These are phyloP conservation scores for Cantharis lateralis DNA, from an alignment of 2,888 invertebrate genomes.

Conservation along the genomic window DNA sequence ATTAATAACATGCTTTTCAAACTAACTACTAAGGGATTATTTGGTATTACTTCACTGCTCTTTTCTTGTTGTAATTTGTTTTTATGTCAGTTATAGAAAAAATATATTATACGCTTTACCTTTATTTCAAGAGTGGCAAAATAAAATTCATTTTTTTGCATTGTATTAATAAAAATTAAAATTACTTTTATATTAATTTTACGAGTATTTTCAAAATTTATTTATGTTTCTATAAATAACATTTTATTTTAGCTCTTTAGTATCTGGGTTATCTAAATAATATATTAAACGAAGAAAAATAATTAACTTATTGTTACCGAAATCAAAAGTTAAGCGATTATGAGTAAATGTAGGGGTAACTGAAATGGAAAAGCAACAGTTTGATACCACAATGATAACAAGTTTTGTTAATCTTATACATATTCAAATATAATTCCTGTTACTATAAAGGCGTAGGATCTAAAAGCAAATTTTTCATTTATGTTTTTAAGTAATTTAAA, in stretches of 20 bases:
- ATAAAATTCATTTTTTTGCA: background rate
- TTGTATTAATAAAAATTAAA: background rate
- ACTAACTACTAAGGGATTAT: slow-evolving; percentile 10
- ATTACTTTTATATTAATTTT: background rate
- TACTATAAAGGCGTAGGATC: background rate
- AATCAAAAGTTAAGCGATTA: background rate
- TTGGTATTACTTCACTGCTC: background rate
- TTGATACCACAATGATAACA: background rate
- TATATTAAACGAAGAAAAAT: background rate
- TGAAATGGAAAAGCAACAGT: background rate
- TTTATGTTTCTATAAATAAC: background rate
- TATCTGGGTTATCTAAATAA: background rate
- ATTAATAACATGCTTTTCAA: slow-evolving; percentile 15
- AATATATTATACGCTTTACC: background rate
- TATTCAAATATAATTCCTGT: background rate
- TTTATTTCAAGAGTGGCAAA: background rate
- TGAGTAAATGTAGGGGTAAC: background rate
- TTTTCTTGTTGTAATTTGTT: slow-evolving; percentile 1
- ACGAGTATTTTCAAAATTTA: background rate
- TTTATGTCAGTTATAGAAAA: background rate
- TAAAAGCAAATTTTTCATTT: background rate
- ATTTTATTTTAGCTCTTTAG: too few relatives aligned
- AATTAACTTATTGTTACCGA: background rate
- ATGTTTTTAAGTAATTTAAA: background rate
- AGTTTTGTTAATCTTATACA: background rate